phyloP scores from a whole-genome alignment of 2,888 invertebrate genomes.

The Isoperla grammatica region DNA sequence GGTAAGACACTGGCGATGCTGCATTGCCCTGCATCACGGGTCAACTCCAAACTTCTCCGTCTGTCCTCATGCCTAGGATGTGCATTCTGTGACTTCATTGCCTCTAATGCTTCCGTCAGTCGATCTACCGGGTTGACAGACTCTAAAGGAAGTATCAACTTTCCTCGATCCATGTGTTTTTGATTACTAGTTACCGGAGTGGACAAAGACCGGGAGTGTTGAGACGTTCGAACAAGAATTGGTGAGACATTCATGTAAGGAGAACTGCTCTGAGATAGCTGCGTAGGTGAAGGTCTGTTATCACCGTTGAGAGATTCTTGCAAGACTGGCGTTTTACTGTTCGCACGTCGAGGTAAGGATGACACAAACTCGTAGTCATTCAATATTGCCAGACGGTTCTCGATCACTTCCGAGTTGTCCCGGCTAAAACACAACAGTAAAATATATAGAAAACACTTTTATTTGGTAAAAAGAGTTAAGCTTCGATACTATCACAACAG shows the following conservation, averaged over 20 bases:
- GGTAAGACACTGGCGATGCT: too few species aligned
- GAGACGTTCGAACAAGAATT: not conserved
- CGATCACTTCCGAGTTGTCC: slow-evolving; percentile 41
- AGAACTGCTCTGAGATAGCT: slow-evolving; percentile 1
- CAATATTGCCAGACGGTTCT: slow-evolving; percentile 47
- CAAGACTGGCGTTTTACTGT: not conserved
- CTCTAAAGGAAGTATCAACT: slow-evolving; percentile 26
- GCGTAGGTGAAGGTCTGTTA: slow-evolving; percentile 16
- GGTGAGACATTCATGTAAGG: not conserved
- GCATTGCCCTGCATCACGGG: too few species aligned
- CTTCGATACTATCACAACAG: too few species aligned
- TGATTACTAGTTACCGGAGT: not conserved
- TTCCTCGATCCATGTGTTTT: slow-evolving; percentile 14
- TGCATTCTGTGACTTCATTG: slow-evolving; percentile 9
- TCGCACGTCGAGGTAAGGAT: slow-evolving; percentile 15
- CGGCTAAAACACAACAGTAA: slow-evolving; percentile 33
- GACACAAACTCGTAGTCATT: slow-evolving; percentile 45
- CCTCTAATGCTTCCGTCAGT: slow-evolving; percentile 8
- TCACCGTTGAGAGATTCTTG: not conserved
- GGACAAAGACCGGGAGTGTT: not conserved
- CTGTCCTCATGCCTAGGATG: not conserved
- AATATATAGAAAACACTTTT: slow-evolving; percentile 25
- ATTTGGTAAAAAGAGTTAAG: too few species aligned
- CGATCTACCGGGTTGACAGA: slow-evolving; percentile 3
- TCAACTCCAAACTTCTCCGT: not conserved